Evolutionary conservation across 2,888 invertebrate species (phyloP).

Genomic region (Autographa gamma): DNA sequence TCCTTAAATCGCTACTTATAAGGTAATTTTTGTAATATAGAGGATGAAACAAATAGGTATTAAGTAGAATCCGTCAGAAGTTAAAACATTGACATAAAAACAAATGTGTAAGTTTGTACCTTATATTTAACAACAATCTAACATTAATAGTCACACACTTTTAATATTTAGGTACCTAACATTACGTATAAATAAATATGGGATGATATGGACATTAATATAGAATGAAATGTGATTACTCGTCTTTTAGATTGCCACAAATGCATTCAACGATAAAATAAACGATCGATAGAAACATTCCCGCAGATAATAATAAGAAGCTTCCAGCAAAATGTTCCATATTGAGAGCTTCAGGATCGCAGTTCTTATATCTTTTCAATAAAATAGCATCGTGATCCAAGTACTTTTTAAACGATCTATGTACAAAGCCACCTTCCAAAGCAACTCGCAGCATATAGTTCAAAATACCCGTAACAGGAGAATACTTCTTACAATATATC

Average conservation of each 20-base stretch:
- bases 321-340: slow-evolving; percentile 66
- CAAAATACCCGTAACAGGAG: slow-evolving; percentile 64
- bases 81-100: too few relatives aligned
- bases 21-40: too few relatives aligned
- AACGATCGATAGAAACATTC: slow-evolving; percentile 65
- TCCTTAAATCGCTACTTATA: too few relatives aligned
- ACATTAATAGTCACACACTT: too few relatives aligned
- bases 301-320: slow-evolving; percentile 62
- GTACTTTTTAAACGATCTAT: slow-evolving; percentile 60
- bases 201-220: background rate
- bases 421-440: slow-evolving; percentile 70
- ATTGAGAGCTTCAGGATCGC: slow-evolving; percentile 52
- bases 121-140: too few relatives aligned
- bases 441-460: slow-evolving; percentile 62
- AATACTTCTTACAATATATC: slow-evolving; percentile 71
- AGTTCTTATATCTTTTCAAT: slow-evolving; percentile 31
- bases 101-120: too few relatives aligned
- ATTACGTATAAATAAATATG: too few relatives aligned
- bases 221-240: background rate
- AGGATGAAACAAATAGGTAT: too few relatives aligned
- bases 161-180: too few relatives aligned
- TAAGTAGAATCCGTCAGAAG: too few relatives aligned
- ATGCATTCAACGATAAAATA: slow-evolving; percentile 70
- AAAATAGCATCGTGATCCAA: slow-evolving; percentile 52
- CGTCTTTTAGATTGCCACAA: slow-evolving; percentile 56